Percentiles rank a stretch among this genome's conserved stretches.
Conservation (phyloP, 2,113 vertebrate species). For the Salvelinus sp. region DNA sequence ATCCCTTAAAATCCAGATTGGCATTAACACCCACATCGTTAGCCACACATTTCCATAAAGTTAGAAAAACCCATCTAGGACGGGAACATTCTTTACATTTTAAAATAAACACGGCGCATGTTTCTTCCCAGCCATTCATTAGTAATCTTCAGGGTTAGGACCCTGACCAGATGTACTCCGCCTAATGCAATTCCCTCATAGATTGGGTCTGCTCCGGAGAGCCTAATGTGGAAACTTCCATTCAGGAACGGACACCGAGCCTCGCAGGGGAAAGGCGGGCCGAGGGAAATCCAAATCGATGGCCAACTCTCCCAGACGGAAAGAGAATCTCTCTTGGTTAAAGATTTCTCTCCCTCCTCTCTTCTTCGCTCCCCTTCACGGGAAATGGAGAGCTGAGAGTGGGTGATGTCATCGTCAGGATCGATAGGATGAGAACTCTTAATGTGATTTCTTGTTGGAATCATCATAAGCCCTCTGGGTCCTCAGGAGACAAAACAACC, state of each 20-base stretch:
- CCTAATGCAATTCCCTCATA: conserved; percentile 58
- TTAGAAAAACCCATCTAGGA: conserved; percentile 36
- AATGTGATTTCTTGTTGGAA: conserved; percentile 62
- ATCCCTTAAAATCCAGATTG: conserved; percentile 11
- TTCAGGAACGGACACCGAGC: conserved; percentile 9
- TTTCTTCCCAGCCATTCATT: conserved; percentile 36
- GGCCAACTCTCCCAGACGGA: conserved; percentile 21
- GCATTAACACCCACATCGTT: conserved; percentile 21
- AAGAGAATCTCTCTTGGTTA: conserved; percentile 54
- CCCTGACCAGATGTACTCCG: conserved; percentile 33
- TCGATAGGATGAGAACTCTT: conserved; percentile 36
- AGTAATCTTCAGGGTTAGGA: conserved; percentile 33
- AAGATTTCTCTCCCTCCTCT: conserved; percentile 28
- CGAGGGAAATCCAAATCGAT: conserved; percentile 28
- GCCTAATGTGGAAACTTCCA: conserved; percentile 64
- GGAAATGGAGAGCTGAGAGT: conserved; percentile 4
- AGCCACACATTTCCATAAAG: conserved; percentile 19
- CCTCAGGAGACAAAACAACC: conserved; percentile 22
- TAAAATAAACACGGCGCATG: conserved; percentile 23
- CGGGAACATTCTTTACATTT: conserved; percentile 27
- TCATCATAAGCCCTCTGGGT: conserved; percentile 47
- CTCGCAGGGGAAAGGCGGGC: not conserved
- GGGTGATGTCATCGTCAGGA: conserved; percentile 64
- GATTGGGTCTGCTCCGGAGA: conserved; percentile 25
- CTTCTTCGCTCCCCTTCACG: not conserved